Evolutionary conservation across 1,140 invertebrate species (phyloP).

Genomic region (Agrilus planipennis): DNA sequence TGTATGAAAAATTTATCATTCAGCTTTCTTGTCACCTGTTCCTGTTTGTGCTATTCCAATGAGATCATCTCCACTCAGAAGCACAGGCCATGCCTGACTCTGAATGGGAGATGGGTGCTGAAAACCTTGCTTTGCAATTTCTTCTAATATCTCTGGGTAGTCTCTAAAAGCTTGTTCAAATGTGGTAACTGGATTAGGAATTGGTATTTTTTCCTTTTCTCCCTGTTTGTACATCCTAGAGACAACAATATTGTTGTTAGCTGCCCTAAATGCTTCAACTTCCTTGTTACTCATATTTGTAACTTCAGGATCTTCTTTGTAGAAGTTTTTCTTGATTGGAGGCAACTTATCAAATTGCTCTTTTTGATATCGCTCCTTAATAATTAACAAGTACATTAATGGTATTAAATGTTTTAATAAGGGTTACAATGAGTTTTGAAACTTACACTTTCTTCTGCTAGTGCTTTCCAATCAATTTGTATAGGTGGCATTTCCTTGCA

Average conservation of each 20-base stretch:
- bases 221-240: constrained; percentile 33
- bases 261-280: constrained; percentile 45
- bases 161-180: constrained; percentile 77
- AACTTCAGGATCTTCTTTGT: constrained; percentile 63
- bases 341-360: constrained; percentile 50
- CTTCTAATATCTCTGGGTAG: constrained; percentile 71
- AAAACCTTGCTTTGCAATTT: constrained; percentile 77
- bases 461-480: constrained; percentile 33
- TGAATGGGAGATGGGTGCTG: constrained; percentile 81
- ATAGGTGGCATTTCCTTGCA: not conserved
- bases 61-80: constrained; percentile 72
- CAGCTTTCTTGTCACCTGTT: constrained; percentile 60
- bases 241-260: constrained; percentile 56
- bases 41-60: constrained; percentile 92
- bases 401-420: constrained; percentile 14
- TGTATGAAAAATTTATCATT: constrained; percentile 11
- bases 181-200: constrained; percentile 73
- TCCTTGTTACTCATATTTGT: constrained; percentile 48
- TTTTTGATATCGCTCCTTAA: constrained; percentile 40
- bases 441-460: constrained; percentile 28
- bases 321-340: constrained; percentile 70
- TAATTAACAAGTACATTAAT: not conserved
- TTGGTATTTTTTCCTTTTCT: constrained; percentile 32
- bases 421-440: constrained; percentile 8
- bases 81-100: constrained; percentile 78